A percentile compares a stretch with the other conserved stretches of the same genome.
Conservation (phyloP, 2,888 invertebrate species). For the Andrena bicolor region DNA sequence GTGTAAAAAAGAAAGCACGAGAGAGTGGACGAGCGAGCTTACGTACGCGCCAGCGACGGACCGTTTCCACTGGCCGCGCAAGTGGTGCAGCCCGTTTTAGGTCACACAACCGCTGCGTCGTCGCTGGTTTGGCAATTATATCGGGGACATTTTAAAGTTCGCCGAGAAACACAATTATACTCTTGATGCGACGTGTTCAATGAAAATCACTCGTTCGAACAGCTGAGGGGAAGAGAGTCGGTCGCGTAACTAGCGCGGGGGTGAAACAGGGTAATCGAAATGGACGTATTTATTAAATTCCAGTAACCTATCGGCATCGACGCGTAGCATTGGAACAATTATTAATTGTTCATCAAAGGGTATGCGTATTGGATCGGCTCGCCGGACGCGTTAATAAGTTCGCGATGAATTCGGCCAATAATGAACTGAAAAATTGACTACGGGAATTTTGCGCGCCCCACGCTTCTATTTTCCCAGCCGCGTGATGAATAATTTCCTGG, state of each 20-base stretch:
- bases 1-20: background rate
- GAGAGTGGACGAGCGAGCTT: background rate
- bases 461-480: background rate
- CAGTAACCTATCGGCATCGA: conserved; percentile 27
- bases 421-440: conserved; percentile 34
- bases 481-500: too few species aligned
- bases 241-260: conserved; percentile 28
- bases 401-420: background rate
- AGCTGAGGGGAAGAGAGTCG: background rate
- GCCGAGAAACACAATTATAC: conserved; percentile 19
- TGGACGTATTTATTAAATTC: conserved; percentile 52
- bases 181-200: conserved; percentile 3
- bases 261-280: background rate
- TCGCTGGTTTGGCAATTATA: background rate
- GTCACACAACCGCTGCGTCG: background rate
- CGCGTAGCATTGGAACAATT: conserved; percentile 19
- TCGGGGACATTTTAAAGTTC: background rate
- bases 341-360: conserved; percentile 51
- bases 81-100: conserved; percentile 6
- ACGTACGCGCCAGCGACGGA: background rate
- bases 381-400: conserved; percentile 11
- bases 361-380: background rate
- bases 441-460: background rate
- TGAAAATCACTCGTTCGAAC: conserved; percentile 6
- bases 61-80: background rate